Conservation (phyloP, 2,888 invertebrate species). For the Andrena chrysosceles region DNA sequence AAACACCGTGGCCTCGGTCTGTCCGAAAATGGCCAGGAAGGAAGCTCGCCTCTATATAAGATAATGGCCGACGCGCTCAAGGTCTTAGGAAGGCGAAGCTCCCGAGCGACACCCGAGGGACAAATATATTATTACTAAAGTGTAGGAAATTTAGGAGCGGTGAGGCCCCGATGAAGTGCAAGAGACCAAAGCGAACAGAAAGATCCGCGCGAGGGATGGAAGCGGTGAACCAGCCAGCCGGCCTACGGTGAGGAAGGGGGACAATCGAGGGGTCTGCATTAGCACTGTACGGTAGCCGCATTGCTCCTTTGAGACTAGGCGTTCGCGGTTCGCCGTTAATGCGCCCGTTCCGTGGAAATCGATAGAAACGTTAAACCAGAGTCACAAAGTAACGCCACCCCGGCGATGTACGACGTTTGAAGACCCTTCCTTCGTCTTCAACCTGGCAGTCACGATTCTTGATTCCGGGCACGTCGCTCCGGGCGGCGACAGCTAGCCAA, state of each 20-base stretch:
- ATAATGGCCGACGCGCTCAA: slow-evolving; percentile 79
- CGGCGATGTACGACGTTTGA: slow-evolving; percentile 25
- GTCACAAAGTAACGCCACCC: slow-evolving; percentile 43
- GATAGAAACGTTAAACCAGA: slow-evolving; percentile 69
- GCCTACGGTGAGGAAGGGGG: slow-evolving; percentile 26
- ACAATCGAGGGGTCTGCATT: slow-evolving; percentile 65
- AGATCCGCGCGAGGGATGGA: slow-evolving; percentile 49
- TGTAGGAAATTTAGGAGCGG: slow-evolving; percentile 77
- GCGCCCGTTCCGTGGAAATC: slow-evolving; percentile 71
- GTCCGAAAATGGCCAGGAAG: slow-evolving; percentile 51
- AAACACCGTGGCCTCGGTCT: slow-evolving; percentile 36
- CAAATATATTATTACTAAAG: slow-evolving; percentile 82
- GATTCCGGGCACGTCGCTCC: slow-evolving; percentile 45
- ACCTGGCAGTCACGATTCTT: slow-evolving; percentile 16
- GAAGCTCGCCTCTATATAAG: slow-evolving; percentile 72
- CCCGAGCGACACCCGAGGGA: slow-evolving; percentile 81
- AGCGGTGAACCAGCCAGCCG: slow-evolving; percentile 21
- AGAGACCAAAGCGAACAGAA: slow-evolving; percentile 62
- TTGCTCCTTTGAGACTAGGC: slow-evolving; percentile 74
- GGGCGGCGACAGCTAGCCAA: slow-evolving; percentile 19
- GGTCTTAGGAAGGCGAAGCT: slow-evolving; percentile 71
- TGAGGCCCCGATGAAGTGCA: slow-evolving; percentile 75
- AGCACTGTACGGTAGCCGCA: slow-evolving; percentile 67
- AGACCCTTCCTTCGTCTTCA: slow-evolving; percentile 27
- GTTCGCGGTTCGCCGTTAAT: slow-evolving; percentile 72